Percentiles rank a stretch among this genome's conserved stretches.
Evolutionary conservation across 2,113 vertebrate species (phyloP).

Genomic region (Ahaetulla prasina): DNA sequence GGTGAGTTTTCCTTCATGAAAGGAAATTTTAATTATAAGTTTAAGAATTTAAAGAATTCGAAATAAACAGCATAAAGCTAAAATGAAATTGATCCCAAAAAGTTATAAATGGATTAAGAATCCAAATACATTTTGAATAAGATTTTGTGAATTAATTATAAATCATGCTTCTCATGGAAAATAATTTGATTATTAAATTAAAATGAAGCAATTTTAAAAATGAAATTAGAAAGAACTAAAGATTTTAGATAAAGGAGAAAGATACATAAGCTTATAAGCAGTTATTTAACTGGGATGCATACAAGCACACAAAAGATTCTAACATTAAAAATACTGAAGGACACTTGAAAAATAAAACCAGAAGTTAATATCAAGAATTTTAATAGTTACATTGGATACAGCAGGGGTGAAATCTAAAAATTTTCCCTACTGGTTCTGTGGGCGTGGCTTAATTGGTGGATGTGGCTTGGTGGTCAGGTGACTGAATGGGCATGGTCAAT

Average conservation of each 20-base stretch:
- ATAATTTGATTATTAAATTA: background rate
- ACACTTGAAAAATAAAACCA: background rate
- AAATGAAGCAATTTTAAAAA: background rate
- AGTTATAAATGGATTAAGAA: background rate
- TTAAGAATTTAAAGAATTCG: background rate
- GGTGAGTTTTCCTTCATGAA: background rate
- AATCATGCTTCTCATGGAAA: background rate
- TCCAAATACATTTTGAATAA: background rate
- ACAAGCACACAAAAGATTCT: background rate
- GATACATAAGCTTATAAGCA: background rate
- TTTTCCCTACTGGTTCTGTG: too few relatives aligned
- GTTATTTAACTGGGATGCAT: background rate
- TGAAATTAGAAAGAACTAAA: background rate
- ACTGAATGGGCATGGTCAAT: too few relatives aligned
- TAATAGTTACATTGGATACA: too few relatives aligned
- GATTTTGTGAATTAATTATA: background rate
- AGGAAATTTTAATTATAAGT: background rate
- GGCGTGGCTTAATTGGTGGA: too few relatives aligned
- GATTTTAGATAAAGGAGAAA: background rate
- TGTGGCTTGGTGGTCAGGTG: too few relatives aligned
- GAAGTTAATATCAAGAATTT: too few relatives aligned
- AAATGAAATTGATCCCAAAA: background rate
- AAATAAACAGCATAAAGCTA: background rate
- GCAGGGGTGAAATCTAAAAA: too few relatives aligned
- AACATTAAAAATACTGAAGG: background rate